phyloP scores from a whole-genome alignment of 2,888 invertebrate species.

The Napeogenes inachia region DNA sequence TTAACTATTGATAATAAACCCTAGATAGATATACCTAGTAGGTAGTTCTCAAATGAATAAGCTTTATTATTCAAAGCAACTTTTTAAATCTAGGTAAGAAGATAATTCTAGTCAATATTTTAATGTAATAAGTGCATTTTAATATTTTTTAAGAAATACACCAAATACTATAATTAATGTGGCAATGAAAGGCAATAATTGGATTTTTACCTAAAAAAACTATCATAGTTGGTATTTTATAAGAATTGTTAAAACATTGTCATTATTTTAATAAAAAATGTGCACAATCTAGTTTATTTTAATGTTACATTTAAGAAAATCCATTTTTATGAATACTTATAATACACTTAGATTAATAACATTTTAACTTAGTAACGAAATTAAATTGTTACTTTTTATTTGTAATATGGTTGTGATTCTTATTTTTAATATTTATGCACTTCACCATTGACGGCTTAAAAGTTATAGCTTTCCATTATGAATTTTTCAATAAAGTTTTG shows the following conservation, averaged over 20 bases:
- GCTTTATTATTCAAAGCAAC: conserved; percentile 10
- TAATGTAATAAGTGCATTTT: not conserved
- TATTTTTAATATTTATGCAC: conserved; percentile 10
- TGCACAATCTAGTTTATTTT: no score
- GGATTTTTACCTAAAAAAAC: not conserved
- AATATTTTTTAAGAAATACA: not conserved
- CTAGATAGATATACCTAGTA: conserved; percentile 11
- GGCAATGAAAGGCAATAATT: conserved; percentile 1
- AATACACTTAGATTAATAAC: no score
- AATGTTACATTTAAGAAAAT: no score
- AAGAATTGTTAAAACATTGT: not conserved
- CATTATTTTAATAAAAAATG: no score
- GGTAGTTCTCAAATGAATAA: conserved; percentile 8
- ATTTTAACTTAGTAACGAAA: no score
- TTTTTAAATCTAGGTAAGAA: not conserved
- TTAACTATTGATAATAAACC: conserved; percentile 14
- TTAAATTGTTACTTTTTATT: not conserved
- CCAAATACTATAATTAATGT: not conserved
- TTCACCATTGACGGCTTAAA: conserved; percentile 4
- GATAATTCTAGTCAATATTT: conserved; percentile 2
- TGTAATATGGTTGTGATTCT: conserved; percentile 15
- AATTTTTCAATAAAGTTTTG: conserved; percentile 7
- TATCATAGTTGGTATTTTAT: not conserved
- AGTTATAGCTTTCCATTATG: conserved; percentile 5
- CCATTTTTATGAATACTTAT: no score